Percentiles rank a stretch among this genome's conserved stretches.
Evolutionary conservation across 2,797 vertebrate genomes (phyloP).

Genomic region (Mycteria americana): DNA sequence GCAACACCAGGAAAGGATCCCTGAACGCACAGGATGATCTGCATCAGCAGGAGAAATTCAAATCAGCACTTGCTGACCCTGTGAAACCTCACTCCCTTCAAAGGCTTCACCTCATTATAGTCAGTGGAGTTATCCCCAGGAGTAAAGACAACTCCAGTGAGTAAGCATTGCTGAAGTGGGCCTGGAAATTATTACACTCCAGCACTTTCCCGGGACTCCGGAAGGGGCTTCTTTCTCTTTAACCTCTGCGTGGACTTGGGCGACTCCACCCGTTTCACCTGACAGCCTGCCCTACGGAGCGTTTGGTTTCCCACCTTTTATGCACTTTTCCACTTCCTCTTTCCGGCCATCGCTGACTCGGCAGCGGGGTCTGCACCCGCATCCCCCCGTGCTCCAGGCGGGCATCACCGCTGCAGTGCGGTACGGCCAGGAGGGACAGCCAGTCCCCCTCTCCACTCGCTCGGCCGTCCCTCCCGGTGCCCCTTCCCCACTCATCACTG

Average conservation of each 20-base stretch:
- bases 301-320: background rate
- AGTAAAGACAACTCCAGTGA: background rate
- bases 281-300: background rate
- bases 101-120: background rate
- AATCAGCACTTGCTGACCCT: background rate
- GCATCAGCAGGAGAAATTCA: background rate
- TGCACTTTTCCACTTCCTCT: background rate
- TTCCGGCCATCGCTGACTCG: fast-evolving
- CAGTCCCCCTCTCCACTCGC: too few relatives aligned
- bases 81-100: background rate
- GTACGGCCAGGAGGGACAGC: fast-evolving
- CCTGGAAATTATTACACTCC: background rate
- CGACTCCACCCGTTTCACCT: background rate
- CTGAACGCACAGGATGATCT: background rate
- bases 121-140: background rate
- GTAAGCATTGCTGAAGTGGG: background rate
- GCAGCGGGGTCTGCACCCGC: fast-evolving
- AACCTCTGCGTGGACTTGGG: background rate
- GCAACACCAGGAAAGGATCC: fast-evolving
- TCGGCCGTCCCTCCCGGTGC: fast-evolving
- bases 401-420: fast-evolving
- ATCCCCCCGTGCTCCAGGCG: fast-evolving
- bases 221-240: background rate
- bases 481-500: background rate
- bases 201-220: background rate